Evolutionary conservation across 2,888 invertebrate species (phyloP), one percentile per base, ranked within the genome.

Genomic region (Stomorhina lunata): DNA sequence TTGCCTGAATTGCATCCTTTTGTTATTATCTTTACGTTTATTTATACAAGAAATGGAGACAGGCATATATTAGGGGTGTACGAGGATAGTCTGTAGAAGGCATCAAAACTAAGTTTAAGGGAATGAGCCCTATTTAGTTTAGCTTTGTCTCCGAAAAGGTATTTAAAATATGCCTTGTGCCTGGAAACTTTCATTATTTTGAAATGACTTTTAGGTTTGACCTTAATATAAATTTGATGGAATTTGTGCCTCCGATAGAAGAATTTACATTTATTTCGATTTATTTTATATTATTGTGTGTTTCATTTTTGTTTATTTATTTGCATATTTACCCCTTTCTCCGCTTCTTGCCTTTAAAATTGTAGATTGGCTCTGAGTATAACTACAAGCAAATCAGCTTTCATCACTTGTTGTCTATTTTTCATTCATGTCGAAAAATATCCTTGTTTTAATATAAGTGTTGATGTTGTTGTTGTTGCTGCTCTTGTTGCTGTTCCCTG

Each of bases 331-430:
- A 29, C 29, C 40, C 4, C 40, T 40, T 40, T 40, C 4, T 40
- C 1, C n/a, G 25, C 3, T 50, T 15, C 3, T 3, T 3, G n/a
- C 6, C 15, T 32, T 32, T 65, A 25, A 9, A 34, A n/a, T 25
- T 32, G 43, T 61, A 53, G 43, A 43, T 53, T 69, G 25, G 53
- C 53, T 25, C 15, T 1, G n/a, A 69, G 20, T 27, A 69, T 22
- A n/a, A n/a, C n/a, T 34, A 63, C 43, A 59, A 57, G 40, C 71
- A 77, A 81, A 81, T 81, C 81, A 77, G 71, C 66, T 66, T 55
- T 72, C 71, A 77, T 66, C 76, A 71, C 59, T 72, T 77, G 50
- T 66, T 22, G 48, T 57, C 53, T 63, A 34, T 15, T 65, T 69
- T 40, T 9, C 48, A 25, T 50, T 50, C n/a, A 22, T 61, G 32